A percentile compares a stretch with the other conserved stretches of the same genome.
Conservation (phyloP, 2,113 vertebrate species). For the Ceyx cyanopectus region DNA sequence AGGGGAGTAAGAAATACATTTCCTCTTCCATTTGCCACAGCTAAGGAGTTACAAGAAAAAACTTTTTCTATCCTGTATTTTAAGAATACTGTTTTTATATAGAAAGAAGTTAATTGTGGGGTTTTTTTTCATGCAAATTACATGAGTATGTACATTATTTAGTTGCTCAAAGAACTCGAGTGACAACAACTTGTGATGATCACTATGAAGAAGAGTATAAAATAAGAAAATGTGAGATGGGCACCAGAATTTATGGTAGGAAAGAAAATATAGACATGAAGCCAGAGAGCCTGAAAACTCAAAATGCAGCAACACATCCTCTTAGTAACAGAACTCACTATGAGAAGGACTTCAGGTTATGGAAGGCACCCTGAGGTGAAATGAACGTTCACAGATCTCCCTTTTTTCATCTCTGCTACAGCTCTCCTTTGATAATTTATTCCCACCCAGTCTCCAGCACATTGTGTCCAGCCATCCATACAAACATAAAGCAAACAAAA, state of each 20-base stretch:
- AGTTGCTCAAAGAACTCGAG: neutral
- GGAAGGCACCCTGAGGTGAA: neutral
- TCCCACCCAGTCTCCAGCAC: neutral
- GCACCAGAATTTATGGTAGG: neutral
- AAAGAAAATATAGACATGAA: neutral
- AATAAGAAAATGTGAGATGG: neutral
- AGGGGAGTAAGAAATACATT: neutral
- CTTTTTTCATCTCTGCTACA: neutral
- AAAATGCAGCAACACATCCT: neutral
- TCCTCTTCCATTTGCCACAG: neutral
- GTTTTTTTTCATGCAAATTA: neutral
- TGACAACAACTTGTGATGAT: neutral
- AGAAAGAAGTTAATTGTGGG: neutral
- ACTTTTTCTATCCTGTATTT: neutral
- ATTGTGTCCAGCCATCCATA: slow-evolving; percentile 26
- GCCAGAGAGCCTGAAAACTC: neutral
- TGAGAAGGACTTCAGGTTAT: neutral
- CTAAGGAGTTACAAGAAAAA: neutral
- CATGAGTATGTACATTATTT: neutral
- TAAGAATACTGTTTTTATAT: neutral
- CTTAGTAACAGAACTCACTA: neutral
- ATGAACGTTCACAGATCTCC: neutral
- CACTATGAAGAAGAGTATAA: neutral
- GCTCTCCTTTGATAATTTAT: slow-evolving; percentile 51
- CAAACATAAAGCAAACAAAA: slow-evolving; percentile 44